Evolutionary conservation across 2,888 invertebrate species (phyloP).

Genomic region (Rotaria macrura): DNA sequence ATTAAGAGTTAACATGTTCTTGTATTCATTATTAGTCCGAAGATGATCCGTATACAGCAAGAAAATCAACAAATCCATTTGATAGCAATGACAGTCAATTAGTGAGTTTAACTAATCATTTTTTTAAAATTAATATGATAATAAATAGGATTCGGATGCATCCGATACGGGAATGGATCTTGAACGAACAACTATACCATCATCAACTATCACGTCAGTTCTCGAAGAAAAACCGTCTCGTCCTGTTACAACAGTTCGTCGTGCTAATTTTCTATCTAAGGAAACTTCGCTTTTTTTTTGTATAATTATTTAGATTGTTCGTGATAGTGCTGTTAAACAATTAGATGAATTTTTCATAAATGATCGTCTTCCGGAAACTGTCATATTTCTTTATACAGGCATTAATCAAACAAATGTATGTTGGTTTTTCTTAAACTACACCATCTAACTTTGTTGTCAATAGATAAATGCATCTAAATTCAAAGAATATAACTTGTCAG

Average conservation of each 20-base stretch:
- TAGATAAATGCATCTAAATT: background rate
- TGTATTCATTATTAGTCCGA: background rate
- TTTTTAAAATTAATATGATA: background rate
- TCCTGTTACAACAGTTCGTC: background rate
- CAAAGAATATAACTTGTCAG: background rate
- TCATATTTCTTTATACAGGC: background rate
- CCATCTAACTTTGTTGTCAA: background rate
- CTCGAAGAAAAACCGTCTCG: background rate
- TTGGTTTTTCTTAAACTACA: too few species aligned
- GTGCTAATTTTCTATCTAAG: background rate
- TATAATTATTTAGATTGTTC: background rate
- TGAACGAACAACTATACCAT: background rate
- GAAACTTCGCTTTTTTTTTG: background rate
- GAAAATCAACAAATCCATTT: background rate
- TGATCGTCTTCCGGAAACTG: constrained; percentile 7
- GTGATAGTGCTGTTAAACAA: background rate
- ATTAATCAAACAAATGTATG: constrained; percentile 9
- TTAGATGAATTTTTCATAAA: background rate
- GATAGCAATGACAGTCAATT: constrained; percentile 3
- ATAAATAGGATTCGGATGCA: background rate
- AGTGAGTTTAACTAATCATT: background rate
- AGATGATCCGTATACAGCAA: background rate
- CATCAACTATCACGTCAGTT: background rate
- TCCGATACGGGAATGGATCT: background rate
- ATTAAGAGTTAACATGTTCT: background rate